phyloP scores from a whole-genome alignment of 1,140 invertebrate genomes.

The Belonocnema kinseyi region DNA sequence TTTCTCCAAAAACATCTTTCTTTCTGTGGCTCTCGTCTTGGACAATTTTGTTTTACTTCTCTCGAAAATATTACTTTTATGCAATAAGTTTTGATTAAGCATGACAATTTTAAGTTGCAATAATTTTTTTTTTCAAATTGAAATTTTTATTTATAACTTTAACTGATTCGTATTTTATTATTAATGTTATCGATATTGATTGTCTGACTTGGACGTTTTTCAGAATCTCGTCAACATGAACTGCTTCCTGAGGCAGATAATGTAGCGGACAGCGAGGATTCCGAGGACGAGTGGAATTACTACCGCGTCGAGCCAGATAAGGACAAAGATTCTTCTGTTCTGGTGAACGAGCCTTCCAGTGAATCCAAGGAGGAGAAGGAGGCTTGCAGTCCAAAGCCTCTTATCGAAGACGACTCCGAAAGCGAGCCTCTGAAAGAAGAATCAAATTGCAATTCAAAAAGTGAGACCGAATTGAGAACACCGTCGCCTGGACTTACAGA shows the following conservation, averaged over 20 bases:
- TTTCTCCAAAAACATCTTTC: slow-evolving; percentile 4
- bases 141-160: too few species aligned
- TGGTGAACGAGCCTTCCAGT: slow-evolving; percentile 37
- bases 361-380: slow-evolving; percentile 41
- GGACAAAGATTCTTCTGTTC: slow-evolving; percentile 51
- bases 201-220: slow-evolving; percentile 39
- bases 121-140: too few species aligned
- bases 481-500: slow-evolving; percentile 44
- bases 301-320: slow-evolving; percentile 79
- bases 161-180: too few species aligned
- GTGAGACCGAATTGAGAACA: slow-evolving; percentile 15
- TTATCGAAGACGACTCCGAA: slow-evolving; percentile 33
- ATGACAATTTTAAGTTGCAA: too few species aligned
- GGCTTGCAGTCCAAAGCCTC: slow-evolving; percentile 41
- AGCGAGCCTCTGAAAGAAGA: slow-evolving; percentile 24
- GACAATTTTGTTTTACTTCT: background rate
- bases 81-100: too few species aligned
- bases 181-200: background rate
- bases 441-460: slow-evolving; percentile 2
- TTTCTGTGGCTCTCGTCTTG: slow-evolving; percentile 12
- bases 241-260: slow-evolving; percentile 77
- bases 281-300: slow-evolving; percentile 88
- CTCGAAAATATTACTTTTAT: too few species aligned
- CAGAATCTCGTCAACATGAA: slow-evolving; percentile 66
- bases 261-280: slow-evolving; percentile 85